phyloP scores from a whole-genome alignment of 35 echinoderm and acorn worm genomes.

The Lytechinus variegatus region DNA sequence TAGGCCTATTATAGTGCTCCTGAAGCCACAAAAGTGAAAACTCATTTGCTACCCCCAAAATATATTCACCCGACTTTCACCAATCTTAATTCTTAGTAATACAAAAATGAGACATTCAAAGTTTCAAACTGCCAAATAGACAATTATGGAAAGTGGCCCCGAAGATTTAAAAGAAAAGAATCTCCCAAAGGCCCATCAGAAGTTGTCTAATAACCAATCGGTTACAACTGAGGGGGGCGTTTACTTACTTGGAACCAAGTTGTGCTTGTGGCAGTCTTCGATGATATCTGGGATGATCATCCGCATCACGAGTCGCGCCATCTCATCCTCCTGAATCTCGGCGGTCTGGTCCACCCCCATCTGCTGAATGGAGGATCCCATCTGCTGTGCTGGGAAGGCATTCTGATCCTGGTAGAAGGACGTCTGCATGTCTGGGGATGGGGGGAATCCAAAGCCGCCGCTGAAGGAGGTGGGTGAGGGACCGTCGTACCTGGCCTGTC shows the following conservation, averaged over 20 bases:
- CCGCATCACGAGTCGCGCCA: constrained; percentile 31
- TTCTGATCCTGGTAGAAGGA: constrained; percentile 24
- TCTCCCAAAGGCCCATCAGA: no score
- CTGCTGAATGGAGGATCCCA: constrained; percentile 8
- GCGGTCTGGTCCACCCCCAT: background rate
- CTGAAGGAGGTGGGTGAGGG: background rate
- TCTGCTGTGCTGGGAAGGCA: background rate
- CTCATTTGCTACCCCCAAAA: background rate
- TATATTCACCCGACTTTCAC: no score
- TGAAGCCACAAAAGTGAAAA: no score
- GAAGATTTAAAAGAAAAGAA: no score
- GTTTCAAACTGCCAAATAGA: no score
- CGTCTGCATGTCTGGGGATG: background rate
- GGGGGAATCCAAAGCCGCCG: background rate
- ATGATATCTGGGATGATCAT: constrained; percentile 29
- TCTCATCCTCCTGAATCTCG: constrained; percentile 9
- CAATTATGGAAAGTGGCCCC: no score
- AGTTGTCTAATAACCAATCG: no score
- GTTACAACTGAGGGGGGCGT: no score
- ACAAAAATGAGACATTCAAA: no score
- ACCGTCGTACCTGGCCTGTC: background rate
- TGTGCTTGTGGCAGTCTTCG: constrained; percentile 26
- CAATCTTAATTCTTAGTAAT: no score
- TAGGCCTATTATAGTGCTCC: no score
- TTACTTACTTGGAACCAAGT: constrained; percentile 31